Base-by-base conservation (phyloP, 2,113 vertebrate species). In the Tychaedon coryphoeus region DNA sequence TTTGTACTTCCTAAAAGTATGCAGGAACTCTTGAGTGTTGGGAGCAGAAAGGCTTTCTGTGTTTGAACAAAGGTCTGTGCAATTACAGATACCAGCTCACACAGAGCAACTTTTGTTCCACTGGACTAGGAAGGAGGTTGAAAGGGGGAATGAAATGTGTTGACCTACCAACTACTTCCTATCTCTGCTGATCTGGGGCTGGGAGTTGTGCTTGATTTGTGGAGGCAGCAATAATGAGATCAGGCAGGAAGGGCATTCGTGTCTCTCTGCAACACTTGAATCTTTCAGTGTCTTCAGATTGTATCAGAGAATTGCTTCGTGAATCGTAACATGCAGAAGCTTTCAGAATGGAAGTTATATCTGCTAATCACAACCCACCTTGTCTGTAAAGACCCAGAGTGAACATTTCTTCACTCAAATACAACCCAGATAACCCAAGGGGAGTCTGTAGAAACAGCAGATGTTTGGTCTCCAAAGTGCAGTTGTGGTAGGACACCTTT, bases 91-190 rank as follows among this genome's bases (percentile, higher is more conserved):
- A 78, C 71, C 90, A n/a, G 11, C 87, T 88, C 78, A 58, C 90
- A 96, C 93, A 95, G 75, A 95, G 96, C 61, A 62, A 95, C 90
- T 94, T 93, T 79, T 96, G 93, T 97, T 96, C 73, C 60, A 2
- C 64, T 54, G 82, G 40, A 5, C 64, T 71, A 36, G 64, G 78
- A 89, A 76, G 65, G 71, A 86, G 89, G 13, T 78, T 92, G 83
- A 89, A 95, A 92, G 47, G 65, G 60, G 76, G 65, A 77, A 64
- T 60, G 73, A 92, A 93, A 73, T 33, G 80, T 82, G 80, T 92
- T 81, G 88, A 86, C 79, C 88, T 95, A 92, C 94, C 87, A 85
- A 20, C 28, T 83, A 6, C 79, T 86, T 64, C 86, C 94, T 90
- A 90, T 86, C 90, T 82, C 61, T 60, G 36, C 54, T 62, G 74